Base-by-base conservation (phyloP, 1,140 invertebrate species). In the Brachionus calyciflorus region DNA sequence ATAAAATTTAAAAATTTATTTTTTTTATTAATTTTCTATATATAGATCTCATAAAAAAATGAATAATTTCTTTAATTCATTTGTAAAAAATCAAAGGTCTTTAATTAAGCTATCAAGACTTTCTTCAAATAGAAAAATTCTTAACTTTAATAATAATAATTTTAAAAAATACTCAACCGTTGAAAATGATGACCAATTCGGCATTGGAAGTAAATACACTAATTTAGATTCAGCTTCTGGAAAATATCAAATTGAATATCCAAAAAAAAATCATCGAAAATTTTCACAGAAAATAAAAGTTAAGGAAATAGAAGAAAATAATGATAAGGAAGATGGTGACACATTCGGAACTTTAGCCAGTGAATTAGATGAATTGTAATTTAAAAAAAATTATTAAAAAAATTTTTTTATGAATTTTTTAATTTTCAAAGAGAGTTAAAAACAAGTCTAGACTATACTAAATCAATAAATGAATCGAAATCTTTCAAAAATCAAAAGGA, bases 181-280 rank as follows among this genome's bases (percentile, higher is more conserved):
- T 10, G 9, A 65, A 44, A 26, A 44, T 21, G 40, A 65, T 2
- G 69, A 73, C 24, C 19, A 10, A n/a, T 73, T 73, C 41, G 69
- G 69, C 19, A 40, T 51, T 5, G 69, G 69, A 1, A 73, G 69
- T 37, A 73, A 73, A 51, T 73, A 37, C 14, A 21, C 26, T 9
- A n/a, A 73, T 10, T 28, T 73, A 17, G 69, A 73, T 40, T 51
- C 69, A 19, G 30, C n/a, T 7, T 6, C 55, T 10, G 37, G 37
- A 60, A 60, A 37, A 1, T 19, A 30, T 12, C 4, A 1, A 3
- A 7, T 55, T 30, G 24, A 55, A n/a, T n/a, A n/a, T n/a, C n/a
- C n/a, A n/a, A n/a, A n/a, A n/a, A n/a, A n/a, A n/a, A n/a, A n/a
- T n/a, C n/a, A n/a, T n/a, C n/a, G n/a, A n/a, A n/a, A n/a, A n/a